Percentiles rank a stretch among this genome's conserved stretches.
phyloP scores from a whole-genome alignment of 2,113 vertebrate genomes.

The Eulacestoma nigropectus region DNA sequence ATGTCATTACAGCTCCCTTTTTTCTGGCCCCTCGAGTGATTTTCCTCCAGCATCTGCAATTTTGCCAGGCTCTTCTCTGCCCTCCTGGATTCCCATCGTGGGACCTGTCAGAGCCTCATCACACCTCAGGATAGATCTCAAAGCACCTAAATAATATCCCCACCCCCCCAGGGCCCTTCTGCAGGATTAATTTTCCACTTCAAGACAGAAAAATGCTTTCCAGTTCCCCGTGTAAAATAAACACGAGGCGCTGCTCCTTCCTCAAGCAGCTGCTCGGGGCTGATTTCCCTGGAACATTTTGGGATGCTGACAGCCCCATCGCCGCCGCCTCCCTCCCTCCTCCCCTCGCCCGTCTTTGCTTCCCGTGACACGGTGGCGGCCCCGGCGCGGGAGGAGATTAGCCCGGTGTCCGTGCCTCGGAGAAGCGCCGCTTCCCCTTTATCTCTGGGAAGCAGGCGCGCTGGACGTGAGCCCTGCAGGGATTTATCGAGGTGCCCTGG shows the following conservation, averaged over 20 bases:
- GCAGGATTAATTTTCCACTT: neutral
- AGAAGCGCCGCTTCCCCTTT: conserved; percentile 63
- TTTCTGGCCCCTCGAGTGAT: neutral
- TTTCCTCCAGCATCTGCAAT: neutral
- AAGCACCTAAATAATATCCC: neutral
- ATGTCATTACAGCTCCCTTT: neutral
- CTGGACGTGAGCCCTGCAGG: conserved; percentile 68
- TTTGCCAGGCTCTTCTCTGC: neutral
- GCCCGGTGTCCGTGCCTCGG: conserved; percentile 35
- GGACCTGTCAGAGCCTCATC: neutral
- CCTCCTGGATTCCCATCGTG: neutral
- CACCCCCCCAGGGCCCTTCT: neutral
- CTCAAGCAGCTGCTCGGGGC: neutral
- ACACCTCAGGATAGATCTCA: neutral
- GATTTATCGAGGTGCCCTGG: conserved; percentile 62
- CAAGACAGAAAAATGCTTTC: neutral
- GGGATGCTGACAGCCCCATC: conserved; percentile 36
- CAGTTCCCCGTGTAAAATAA: neutral
- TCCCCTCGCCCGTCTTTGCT: neutral
- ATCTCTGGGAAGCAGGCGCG: conserved; percentile 71
- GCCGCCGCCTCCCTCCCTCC: neutral
- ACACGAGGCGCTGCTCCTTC: neutral
- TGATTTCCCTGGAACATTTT: conserved; percentile 1
- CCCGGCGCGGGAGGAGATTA: conserved; percentile 62
- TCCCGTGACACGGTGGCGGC: neutral